These are phyloP conservation scores for Chaetorhynchus papuensis DNA, from an alignment of 2,113 vertebrate genomes.

Conservation along the genomic window DNA sequence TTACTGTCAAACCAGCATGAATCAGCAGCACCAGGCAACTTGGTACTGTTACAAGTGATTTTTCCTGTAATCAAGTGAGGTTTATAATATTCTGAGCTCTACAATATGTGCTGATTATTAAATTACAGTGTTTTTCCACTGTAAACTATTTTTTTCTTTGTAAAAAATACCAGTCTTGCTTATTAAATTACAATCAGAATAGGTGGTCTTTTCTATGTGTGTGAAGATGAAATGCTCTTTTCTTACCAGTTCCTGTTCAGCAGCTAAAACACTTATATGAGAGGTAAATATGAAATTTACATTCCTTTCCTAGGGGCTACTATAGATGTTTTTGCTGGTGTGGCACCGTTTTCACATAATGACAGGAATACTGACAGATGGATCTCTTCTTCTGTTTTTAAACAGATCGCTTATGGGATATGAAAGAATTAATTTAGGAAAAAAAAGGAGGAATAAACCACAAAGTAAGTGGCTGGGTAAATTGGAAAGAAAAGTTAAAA, in stretches of 20 bases:
- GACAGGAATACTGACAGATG: not conserved
- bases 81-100: not conserved
- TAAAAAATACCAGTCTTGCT: not conserved
- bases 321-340: not conserved
- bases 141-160: not conserved
- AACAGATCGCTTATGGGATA: not conserved
- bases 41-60: not conserved
- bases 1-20: not conserved
- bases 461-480: not conserved
- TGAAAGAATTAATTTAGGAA: not conserved
- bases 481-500: not conserved
- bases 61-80: not conserved
- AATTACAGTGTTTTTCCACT: not conserved
- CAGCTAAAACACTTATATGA: not conserved
- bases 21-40: not conserved
- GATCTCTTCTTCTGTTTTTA: not conserved
- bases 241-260: not conserved
- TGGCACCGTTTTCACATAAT: not conserved
- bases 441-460: not conserved
- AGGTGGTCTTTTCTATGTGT: not conserved
- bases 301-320: not conserved
- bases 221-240: not conserved
- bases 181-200: slow-evolving; percentile 10
- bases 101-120: not conserved
- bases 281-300: not conserved